A percentile compares a stretch with the other conserved stretches of the same genome.
These are phyloP conservation scores for Bombus polaris DNA, from an alignment of 1,140 invertebrate genomes.

Conservation along the genomic window DNA sequence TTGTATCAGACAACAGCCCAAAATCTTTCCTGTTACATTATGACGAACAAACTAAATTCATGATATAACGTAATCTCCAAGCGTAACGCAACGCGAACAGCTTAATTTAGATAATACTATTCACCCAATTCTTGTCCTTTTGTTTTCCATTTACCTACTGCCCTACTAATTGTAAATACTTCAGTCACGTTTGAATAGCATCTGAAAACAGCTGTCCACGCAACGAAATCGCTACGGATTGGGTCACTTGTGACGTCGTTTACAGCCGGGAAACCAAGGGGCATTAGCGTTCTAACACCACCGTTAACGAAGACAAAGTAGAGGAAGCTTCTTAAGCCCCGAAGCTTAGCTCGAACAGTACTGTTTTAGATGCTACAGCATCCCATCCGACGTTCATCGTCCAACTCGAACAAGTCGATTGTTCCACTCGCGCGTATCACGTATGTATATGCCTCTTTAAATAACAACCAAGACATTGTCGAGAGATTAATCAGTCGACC, in stretches of 20 bases:
- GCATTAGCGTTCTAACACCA: neutral
- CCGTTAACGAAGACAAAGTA: slow-evolving; percentile 24
- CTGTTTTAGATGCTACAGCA: slow-evolving; percentile 21
- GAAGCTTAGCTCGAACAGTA: slow-evolving; percentile 15
- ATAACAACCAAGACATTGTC: neutral
- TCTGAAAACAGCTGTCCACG: slow-evolving; percentile 11
- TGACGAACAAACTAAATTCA: neutral
- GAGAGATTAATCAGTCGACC: neutral
- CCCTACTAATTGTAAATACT: neutral
- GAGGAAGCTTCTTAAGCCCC: slow-evolving; percentile 13
- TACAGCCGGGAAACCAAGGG: neutral
- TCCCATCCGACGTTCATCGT: neutral
- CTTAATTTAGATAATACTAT: neutral
- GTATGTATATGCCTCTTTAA: neutral
- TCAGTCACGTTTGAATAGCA: no score
- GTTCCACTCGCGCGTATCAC: neutral
- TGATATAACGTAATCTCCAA: no score
- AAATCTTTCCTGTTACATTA: neutral
- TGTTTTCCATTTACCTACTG: slow-evolving; percentile 4
- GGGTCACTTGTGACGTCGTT: slow-evolving; percentile 16
- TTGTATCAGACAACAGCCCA: neutral
- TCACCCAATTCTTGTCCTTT: neutral
- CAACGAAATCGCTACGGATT: slow-evolving; percentile 14
- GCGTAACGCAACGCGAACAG: no score
- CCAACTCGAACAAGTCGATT: slow-evolving; percentile 16